A percentile compares a stretch with the other conserved stretches of the same genome.
Evolutionary conservation across 2,888 invertebrate species (phyloP).

Genomic region (Brenthis ino): DNA sequence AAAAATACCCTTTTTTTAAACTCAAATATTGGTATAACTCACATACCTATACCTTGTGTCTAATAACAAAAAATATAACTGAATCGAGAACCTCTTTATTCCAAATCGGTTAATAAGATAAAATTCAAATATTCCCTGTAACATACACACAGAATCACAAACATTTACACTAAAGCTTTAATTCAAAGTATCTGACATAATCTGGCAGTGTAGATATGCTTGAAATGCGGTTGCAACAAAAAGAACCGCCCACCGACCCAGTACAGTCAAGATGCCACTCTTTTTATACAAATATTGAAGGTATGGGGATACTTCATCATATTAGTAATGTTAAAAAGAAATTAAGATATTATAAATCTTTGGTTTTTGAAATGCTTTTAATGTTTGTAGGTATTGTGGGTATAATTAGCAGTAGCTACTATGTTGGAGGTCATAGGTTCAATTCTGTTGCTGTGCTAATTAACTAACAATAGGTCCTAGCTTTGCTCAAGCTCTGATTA

Average conservation of each 20-base stretch:
- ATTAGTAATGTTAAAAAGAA: constrained; percentile 9
- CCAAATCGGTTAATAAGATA: too few relatives aligned
- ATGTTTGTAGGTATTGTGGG: neutral
- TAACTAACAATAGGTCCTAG: too few relatives aligned
- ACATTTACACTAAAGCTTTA: constrained; percentile 22
- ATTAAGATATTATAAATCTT: constrained; percentile 13
- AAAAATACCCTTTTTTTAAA: too few relatives aligned
- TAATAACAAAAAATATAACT: too few relatives aligned
- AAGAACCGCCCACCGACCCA: constrained; percentile 29
- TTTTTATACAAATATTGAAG: constrained; percentile 31
- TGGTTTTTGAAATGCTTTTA: neutral
- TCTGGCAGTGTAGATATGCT: constrained; percentile 24
- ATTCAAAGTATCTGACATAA: constrained; percentile 28
- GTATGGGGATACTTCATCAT: constrained; percentile 19
- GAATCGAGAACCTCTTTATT: too few relatives aligned
- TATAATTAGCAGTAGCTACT: too few relatives aligned
- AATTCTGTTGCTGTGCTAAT: too few relatives aligned
- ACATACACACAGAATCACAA: constrained; percentile 8
- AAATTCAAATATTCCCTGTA: neutral
- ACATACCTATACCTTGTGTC: too few relatives aligned
- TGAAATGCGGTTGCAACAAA: constrained; percentile 33
- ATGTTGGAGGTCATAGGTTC: too few relatives aligned
- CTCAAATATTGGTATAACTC: too few relatives aligned
- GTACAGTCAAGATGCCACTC: constrained; percentile 26
- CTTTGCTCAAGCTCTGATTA: too few relatives aligned